These are phyloP conservation scores for Scartelaos histophorus DNA, from an alignment of 2,113 vertebrate genomes.

Conservation along the genomic window DNA sequence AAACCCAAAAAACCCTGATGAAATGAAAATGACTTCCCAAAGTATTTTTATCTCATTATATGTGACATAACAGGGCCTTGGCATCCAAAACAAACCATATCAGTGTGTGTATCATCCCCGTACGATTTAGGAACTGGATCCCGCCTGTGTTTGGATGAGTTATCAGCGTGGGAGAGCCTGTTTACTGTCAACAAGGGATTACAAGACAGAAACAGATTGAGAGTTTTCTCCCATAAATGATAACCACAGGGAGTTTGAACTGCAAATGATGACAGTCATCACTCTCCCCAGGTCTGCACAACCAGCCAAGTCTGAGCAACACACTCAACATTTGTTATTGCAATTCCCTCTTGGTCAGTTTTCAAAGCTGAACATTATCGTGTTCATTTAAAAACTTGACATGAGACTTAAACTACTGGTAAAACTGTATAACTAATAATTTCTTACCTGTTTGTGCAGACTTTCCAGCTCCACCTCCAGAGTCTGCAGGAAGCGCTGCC, in stretches of 20 bases:
- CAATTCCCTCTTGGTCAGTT: not conserved
- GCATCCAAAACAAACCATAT: constrained; percentile 23
- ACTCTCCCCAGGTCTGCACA: not conserved
- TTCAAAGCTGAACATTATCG: not conserved
- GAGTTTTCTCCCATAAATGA: constrained; percentile 9
- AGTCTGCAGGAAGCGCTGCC: constrained; percentile 79
- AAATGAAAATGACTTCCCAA: constrained; percentile 42
- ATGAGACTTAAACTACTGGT: not conserved
- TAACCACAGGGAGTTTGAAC: not conserved
- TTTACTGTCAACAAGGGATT: constrained; percentile 57
- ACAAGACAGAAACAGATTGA: constrained; percentile 5
- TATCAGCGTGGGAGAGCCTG: constrained; percentile 23
- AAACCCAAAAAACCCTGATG: constrained; percentile 19
- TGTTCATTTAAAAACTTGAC: not conserved
- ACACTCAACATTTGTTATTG: not conserved
- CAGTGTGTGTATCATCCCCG: not conserved
- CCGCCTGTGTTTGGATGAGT: constrained; percentile 5
- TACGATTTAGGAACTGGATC: constrained; percentile 30
- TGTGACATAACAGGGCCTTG: constrained; percentile 21
- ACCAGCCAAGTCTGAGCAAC: not conserved
- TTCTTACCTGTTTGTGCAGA: constrained; percentile 79
- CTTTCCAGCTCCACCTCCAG: constrained; percentile 81
- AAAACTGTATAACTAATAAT: not conserved
- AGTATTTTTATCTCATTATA: constrained; percentile 33
- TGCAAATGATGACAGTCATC: not conserved